Percentiles rank a stretch among this genome's conserved stretches.
phyloP scores from a whole-genome alignment of 2,113 vertebrate genomes.

The Rhynchopsitta pachyrhyncha region DNA sequence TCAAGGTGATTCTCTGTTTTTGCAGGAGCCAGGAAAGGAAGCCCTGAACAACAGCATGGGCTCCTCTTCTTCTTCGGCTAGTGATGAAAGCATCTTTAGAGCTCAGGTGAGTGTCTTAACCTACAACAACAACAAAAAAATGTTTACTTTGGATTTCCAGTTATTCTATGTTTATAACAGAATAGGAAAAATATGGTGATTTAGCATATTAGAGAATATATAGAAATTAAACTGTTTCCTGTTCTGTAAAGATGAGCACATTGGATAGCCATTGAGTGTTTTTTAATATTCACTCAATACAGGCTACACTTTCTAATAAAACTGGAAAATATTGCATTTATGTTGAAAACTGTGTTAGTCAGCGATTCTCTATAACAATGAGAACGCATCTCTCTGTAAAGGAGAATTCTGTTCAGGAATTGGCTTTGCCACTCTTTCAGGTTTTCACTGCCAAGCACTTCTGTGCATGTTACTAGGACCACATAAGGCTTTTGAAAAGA shows the following conservation, averaged over 20 bases:
- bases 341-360: neutral
- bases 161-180: neutral
- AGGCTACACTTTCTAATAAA: neutral
- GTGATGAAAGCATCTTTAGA: neutral
- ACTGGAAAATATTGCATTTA: neutral
- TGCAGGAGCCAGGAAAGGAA: neutral
- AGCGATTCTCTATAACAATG: neutral
- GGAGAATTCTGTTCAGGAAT: neutral
- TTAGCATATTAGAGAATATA: neutral
- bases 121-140: neutral
- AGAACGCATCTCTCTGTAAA: neutral
- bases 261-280: neutral
- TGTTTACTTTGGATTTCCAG: neutral
- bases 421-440: neutral
- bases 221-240: neutral
- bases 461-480: neutral
- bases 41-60: slow-evolving; percentile 4
- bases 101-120: neutral
- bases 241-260: neutral
- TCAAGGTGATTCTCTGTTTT: neutral
- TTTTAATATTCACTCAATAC: neutral
- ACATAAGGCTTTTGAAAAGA: neutral
- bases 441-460: neutral
- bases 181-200: neutral
- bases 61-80: slow-evolving; percentile 19